phyloP scores from a whole-genome alignment of 2,888 invertebrate genomes.

The Athripsodes cinereus region DNA sequence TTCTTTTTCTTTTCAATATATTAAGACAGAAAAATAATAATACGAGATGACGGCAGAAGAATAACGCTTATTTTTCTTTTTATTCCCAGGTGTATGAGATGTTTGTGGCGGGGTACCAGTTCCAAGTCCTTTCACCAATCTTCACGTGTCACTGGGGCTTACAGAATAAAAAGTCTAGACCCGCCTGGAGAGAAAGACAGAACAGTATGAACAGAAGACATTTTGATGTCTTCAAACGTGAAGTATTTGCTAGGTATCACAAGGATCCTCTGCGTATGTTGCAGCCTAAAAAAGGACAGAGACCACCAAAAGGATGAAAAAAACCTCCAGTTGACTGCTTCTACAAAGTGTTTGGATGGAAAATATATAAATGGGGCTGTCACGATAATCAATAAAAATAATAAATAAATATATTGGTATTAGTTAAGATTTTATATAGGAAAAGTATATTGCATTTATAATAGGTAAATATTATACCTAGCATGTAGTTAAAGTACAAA shows the following conservation, averaged over 20 bases:
- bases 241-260: constrained; percentile 71
- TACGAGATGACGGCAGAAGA: no score
- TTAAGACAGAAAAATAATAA: neutral
- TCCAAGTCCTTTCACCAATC: constrained; percentile 79
- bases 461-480: no score
- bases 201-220: constrained; percentile 75
- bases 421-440: no score
- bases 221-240: constrained; percentile 77
- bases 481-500: no score
- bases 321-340: constrained; percentile 25
- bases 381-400: no score
- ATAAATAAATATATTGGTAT: no score
- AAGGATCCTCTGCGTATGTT: constrained; percentile 55
- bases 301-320: constrained; percentile 33
- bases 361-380: constrained; percentile 25
- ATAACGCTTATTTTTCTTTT: neutral
- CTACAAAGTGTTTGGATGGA: constrained; percentile 26
- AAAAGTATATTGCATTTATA: no score
- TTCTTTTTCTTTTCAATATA: neutral
- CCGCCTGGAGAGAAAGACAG: constrained; percentile 82
- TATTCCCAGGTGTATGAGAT: constrained; percentile 80
- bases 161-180: constrained; percentile 70
- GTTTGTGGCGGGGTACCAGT: constrained; percentile 83
- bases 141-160: constrained; percentile 90
- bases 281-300: constrained; percentile 42